Evolutionary conservation across 2,888 invertebrate genomes (phyloP), one percentile per base, ranked within the genome.

Genomic region (Subacronicta megacephala): DNA sequence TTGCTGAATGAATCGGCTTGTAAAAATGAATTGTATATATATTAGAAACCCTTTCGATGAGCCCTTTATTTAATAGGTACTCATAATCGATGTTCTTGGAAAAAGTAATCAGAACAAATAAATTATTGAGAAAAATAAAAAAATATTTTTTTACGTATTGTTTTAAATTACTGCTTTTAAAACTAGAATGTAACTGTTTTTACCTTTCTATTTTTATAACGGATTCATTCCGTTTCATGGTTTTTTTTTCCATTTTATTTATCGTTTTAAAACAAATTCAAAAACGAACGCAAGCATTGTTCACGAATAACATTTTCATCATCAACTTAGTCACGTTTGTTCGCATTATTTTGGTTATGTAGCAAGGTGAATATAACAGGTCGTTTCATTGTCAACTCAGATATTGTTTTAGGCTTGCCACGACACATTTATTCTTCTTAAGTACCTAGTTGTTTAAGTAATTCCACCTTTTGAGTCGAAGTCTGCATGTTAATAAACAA

Each of bases 321-420:
- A 42, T 29, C 35, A 74, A 16, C 42, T 40, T 54, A 50, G 61
- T 71, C 74, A 72, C 74, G 72, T 74, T 23, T 41, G n/a, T 23
- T 54, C 58, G 36, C 54, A 55, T 58, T n/a, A n/a, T n/a, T n/a
- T 56, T 41, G 49, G 59, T 18, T 51, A 7, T 10, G 42, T 29
- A 31, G 31, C 43, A 55, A 51, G 47, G 53, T 63, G 63, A 63
- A 73, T 71, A 73, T 50, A 31, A 1, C 10, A 49, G 37, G 46
- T 38, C 57, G 42, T 50, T 44, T 41, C 38, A 16, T 36, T 42
- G 50, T 13, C 29, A 7, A 29, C 37, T 57, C 31, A 29, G 41
- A 51, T 53, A 54, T 61, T 54, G 35, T 44, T 31, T 17, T 26
- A 47, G 16, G 7, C 44, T 68, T 45, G 17, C 44, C 23, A 58